Evolutionary conservation across 1,140 invertebrate species (phyloP).

Genomic region (Agraylea sexmaculata): DNA sequence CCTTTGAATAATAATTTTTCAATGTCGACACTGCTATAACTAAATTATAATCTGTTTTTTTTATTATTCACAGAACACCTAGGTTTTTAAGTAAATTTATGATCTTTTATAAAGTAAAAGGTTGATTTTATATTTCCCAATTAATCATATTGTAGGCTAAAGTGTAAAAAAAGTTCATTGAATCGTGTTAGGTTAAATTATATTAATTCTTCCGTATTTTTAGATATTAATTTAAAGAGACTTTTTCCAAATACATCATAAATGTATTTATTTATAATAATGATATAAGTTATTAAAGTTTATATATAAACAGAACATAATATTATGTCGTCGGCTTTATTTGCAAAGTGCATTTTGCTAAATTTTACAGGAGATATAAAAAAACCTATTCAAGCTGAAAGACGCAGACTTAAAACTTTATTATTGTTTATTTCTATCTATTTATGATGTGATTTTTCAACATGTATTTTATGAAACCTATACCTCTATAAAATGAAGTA

Average conservation of each 20-base stretch:
- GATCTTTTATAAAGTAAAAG: neutral
- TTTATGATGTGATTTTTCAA: too few relatives aligned
- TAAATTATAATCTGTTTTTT: neutral
- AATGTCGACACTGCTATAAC: neutral
- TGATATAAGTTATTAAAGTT: too few relatives aligned
- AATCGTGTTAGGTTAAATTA: neutral
- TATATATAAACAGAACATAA: too few relatives aligned
- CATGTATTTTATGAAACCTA: too few relatives aligned
- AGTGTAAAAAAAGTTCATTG: constrained; percentile 4
- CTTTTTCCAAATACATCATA: neutral
- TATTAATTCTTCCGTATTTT: neutral
- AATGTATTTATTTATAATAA: neutral
- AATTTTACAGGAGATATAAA: too few relatives aligned
- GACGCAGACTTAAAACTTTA: too few relatives aligned
- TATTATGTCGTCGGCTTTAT: too few relatives aligned
- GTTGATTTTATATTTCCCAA: neutral
- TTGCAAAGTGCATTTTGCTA: too few relatives aligned
- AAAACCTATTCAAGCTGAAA: too few relatives aligned
- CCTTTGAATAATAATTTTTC: neutral
- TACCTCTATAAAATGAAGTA: too few relatives aligned
- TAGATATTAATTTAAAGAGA: neutral
- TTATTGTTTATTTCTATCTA: too few relatives aligned
- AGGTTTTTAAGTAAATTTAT: neutral
- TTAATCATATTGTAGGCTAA: neutral
- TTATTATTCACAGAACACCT: neutral